Percentiles rank a stretch among this genome's conserved stretches.
These are phyloP conservation scores for Rhabditoides inermis DNA, from an alignment of 2,888 invertebrate species.

Conservation along the genomic window DNA sequence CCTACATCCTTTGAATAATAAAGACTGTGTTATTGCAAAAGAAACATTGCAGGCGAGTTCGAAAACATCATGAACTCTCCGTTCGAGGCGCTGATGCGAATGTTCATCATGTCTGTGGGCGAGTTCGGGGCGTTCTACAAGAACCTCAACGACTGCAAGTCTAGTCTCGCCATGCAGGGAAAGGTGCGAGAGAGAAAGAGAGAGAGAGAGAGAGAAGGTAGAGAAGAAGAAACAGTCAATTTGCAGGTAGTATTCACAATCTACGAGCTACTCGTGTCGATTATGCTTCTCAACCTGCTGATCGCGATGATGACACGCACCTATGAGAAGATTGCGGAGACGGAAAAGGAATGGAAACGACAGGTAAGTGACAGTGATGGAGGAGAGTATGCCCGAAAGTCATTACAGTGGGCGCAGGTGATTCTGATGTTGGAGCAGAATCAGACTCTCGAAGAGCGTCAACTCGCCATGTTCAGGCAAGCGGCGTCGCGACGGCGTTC, in stretches of 20 bases:
- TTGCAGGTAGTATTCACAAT: constrained; percentile 71
- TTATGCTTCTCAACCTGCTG: constrained; percentile 88
- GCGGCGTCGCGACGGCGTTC: too few species aligned
- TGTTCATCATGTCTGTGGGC: constrained; percentile 95
- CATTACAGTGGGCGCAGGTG: constrained; percentile 81
- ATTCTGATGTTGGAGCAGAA: constrained; percentile 91
- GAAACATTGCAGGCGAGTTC: constrained; percentile 12
- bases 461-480: constrained; percentile 76
- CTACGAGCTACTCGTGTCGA: constrained; percentile 91
- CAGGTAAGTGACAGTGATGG: constrained; percentile 84
- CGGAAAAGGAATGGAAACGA: constrained; percentile 93
- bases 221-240: neutral
- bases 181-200: constrained; percentile 16
- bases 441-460: constrained; percentile 76
- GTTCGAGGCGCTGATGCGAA: constrained; percentile 73
- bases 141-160: constrained; percentile 67
- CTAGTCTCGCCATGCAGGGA: constrained; percentile 24
- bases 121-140: constrained; percentile 90
- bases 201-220: neutral
- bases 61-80: constrained; percentile 34
- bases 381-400: constrained; percentile 81
- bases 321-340: constrained; percentile 92
- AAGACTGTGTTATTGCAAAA: constrained; percentile 47
- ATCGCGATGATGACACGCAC: constrained; percentile 99
- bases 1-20: too few species aligned